phyloP scores from a whole-genome alignment of 2,113 vertebrate genomes.

The Pogonocichla stellata region DNA sequence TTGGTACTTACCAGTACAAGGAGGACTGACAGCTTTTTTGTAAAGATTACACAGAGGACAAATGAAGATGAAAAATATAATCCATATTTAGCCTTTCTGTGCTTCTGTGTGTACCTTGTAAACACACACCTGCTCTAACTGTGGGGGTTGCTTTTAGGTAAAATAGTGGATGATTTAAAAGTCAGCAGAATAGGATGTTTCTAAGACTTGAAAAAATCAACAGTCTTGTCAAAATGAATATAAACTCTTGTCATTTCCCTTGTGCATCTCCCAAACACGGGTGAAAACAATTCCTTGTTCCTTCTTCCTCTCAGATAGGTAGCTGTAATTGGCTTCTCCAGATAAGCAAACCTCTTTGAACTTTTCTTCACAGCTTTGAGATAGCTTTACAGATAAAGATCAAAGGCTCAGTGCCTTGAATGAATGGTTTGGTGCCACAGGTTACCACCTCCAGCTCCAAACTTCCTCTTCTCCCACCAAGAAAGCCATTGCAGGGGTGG shows the following conservation, averaged over 20 bases:
- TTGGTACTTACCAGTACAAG: neutral
- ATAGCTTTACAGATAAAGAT: constrained; percentile 20
- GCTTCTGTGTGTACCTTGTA: neutral
- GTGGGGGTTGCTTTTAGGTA: neutral
- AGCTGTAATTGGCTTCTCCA: neutral
- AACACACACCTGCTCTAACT: neutral
- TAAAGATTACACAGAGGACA: neutral
- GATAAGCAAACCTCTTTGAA: constrained; percentile 1
- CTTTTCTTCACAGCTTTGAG: neutral
- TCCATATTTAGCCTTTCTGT: constrained; percentile 1
- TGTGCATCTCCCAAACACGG: neutral
- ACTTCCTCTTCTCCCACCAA: neutral
- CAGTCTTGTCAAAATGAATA: neutral
- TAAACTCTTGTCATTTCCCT: neutral
- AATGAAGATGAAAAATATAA: neutral
- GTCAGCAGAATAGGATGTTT: neutral
- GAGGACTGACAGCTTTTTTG: neutral
- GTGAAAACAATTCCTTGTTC: neutral
- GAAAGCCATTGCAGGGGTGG: neutral
- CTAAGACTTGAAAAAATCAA: neutral
- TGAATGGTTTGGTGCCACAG: neutral
- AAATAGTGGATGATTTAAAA: neutral
- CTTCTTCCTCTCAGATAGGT: neutral
- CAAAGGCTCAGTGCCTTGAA: neutral
- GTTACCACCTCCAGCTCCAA: neutral